Percentiles rank a stretch among this genome's conserved stretches.
Conservation (phyloP, 2,113 vertebrate genomes). For the Xyrauchen texanus region DNA sequence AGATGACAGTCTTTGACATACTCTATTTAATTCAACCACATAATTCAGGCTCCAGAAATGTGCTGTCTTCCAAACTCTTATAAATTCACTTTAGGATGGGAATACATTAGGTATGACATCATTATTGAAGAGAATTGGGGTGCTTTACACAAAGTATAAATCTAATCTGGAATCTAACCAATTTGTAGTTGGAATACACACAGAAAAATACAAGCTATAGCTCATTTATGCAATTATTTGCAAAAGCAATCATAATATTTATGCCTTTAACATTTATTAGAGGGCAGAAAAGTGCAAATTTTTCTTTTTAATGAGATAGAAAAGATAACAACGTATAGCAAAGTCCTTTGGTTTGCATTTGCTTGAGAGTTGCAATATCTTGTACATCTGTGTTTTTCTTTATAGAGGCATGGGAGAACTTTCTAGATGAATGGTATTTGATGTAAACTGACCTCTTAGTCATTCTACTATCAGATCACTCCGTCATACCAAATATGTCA, state of each 20-base stretch:
- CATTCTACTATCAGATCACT: too few relatives aligned
- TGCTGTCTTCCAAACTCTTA: not conserved
- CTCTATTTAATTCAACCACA: not conserved
- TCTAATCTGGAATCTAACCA: too few relatives aligned
- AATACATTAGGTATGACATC: not conserved
- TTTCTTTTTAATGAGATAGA: not conserved
- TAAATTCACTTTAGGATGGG: not conserved
- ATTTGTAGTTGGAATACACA: too few relatives aligned
- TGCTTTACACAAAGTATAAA: not conserved
- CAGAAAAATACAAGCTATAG: too few relatives aligned
- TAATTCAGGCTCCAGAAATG: not conserved
- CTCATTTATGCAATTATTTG: too few relatives aligned
- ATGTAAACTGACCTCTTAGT: not conserved
- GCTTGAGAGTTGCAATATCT: slow-evolving; percentile 52
- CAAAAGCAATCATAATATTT: too few relatives aligned
- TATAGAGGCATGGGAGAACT: slow-evolving; percentile 54
- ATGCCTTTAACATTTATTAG: too few relatives aligned
- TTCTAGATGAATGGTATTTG: slow-evolving; percentile 26
- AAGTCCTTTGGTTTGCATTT: not conserved
- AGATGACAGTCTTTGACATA: not conserved
- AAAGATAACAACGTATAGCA: not conserved
- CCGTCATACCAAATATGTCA: slow-evolving; percentile 4
- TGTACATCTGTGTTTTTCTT: slow-evolving; percentile 61
- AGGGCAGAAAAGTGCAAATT: not conserved
- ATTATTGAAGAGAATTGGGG: not conserved